Evolutionary conservation across 2,888 invertebrate genomes (phyloP).

Genomic region (Eupithecia dodoneata): DNA sequence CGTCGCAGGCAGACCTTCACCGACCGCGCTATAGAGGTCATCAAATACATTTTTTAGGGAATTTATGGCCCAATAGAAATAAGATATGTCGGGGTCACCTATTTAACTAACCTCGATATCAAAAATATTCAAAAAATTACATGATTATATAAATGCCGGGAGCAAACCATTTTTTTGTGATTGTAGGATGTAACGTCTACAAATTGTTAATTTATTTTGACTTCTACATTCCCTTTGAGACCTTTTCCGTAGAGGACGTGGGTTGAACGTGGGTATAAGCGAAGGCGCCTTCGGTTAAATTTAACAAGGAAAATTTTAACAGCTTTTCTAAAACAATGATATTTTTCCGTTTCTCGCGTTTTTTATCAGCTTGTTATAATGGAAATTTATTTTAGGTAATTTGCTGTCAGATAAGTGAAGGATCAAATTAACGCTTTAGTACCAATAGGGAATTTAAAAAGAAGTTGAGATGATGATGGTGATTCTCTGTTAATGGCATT

Average conservation of each 20-base stretch:
- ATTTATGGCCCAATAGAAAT: neutral
- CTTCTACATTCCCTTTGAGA: constrained; percentile 21
- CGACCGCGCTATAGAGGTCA: no score
- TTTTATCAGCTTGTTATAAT: constrained; percentile 1
- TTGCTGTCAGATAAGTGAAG: neutral
- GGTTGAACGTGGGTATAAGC: no score
- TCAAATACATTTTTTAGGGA: neutral
- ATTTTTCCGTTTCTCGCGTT: neutral
- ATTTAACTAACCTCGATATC: neutral
- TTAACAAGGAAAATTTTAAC: neutral
- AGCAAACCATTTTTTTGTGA: neutral
- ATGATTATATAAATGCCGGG: neutral
- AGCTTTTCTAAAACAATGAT: neutral
- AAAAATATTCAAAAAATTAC: neutral
- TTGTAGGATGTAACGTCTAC: neutral
- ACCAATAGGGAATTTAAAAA: neutral
- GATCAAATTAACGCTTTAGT: constrained; percentile 3
- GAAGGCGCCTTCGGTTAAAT: constrained; percentile 6
- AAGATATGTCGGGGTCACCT: neutral
- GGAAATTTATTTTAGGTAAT: neutral
- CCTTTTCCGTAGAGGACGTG: constrained; percentile 7
- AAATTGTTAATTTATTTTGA: constrained; percentile 7
- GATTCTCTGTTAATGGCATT: no score
- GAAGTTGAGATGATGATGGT: neutral
- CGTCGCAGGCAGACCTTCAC: no score